Evolutionary conservation across 2,113 vertebrate genomes (phyloP), one percentile per base, ranked within the genome.

Genomic region (Corvus moneduloides): DNA sequence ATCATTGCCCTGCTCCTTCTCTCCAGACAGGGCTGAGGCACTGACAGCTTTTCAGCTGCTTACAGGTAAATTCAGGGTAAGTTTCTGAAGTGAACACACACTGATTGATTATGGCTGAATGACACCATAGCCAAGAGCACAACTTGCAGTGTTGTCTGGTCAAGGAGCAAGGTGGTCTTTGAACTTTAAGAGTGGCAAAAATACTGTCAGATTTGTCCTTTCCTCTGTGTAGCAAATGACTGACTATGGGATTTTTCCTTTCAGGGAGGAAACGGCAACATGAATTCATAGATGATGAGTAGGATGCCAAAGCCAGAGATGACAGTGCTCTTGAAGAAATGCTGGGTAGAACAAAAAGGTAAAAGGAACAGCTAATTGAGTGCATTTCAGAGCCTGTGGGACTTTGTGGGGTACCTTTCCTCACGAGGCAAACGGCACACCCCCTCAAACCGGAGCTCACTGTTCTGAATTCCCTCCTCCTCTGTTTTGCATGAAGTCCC

Each of bases 261-360:
- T 81, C 94, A 96, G 92, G 92, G 76, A 93, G 76, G 94, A 96
- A 97, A 85, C 63, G 51, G 90, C 94, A 95, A 89, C 89, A 95
- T 95, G 92, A 94, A 89, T 95, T 96, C 90, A 51, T 95, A 95
- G 89, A 93, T 95, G 89, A 93, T 93, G 95, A 93, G 92, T 97
- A 97, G 96, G 94, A 96, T 96, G 96, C 94, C 96, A 95, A 97
- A 97, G 90, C 94, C 96, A 96, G 96, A 97, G 93, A 96, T 97
- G 96, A 96, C 94, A 94, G 96, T 94, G 93, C 93, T 96, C 92
- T 92, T 97, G 96, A 96, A 96, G 94, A 96, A 97, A 92, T 96
- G 96, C 90, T 95, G 93, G 92, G 95, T 94, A 96, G 93, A 95
- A 84, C 94, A 95, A 97, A 97, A 97, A 96, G 93, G 93, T 96